A percentile compares a stretch with the other conserved stretches of the same genome.
phyloP scores from a whole-genome alignment of 2,797 vertebrate species.

The Mastacembelus armatus region DNA sequence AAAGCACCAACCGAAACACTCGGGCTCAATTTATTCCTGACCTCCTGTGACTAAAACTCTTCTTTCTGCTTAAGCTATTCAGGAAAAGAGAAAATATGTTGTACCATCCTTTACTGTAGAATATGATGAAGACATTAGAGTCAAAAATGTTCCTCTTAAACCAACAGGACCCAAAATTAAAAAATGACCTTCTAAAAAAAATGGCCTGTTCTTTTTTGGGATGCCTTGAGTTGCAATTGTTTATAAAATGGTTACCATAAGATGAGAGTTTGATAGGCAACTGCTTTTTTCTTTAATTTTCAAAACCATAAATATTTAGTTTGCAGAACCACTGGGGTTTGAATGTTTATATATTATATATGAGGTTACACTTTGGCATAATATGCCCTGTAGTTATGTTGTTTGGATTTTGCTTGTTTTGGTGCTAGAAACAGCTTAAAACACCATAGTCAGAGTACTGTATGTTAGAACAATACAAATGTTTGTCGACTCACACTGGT shows the following conservation, averaged over 20 bases:
- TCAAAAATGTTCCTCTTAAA: slow-evolving; percentile 33
- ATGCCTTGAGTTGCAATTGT: too few relatives aligned
- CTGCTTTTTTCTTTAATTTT: background rate
- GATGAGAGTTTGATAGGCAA: too few relatives aligned
- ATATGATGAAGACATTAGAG: slow-evolving; percentile 68
- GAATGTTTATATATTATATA: slow-evolving; percentile 3
- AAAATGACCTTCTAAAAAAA: background rate
- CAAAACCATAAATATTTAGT: background rate
- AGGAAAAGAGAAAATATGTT: slow-evolving; percentile 50
- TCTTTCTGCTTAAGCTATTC: slow-evolving; percentile 39
- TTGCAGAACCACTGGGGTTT: background rate
- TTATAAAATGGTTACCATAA: too few relatives aligned
- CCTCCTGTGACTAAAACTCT: slow-evolving; percentile 22
- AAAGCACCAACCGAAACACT: background rate
- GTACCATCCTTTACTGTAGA: slow-evolving; percentile 51
- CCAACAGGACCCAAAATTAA: background rate
- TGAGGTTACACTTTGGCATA: background rate
- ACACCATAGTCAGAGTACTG: background rate
- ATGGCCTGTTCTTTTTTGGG: background rate
- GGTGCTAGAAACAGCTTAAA: too few relatives aligned
- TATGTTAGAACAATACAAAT: background rate
- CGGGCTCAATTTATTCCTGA: slow-evolving; percentile 44
- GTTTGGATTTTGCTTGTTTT: slow-evolving; percentile 4
- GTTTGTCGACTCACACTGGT: background rate
- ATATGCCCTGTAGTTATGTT: too few relatives aligned